phyloP scores from a whole-genome alignment of 2,888 invertebrate genomes.

The Melanophora roralis region DNA sequence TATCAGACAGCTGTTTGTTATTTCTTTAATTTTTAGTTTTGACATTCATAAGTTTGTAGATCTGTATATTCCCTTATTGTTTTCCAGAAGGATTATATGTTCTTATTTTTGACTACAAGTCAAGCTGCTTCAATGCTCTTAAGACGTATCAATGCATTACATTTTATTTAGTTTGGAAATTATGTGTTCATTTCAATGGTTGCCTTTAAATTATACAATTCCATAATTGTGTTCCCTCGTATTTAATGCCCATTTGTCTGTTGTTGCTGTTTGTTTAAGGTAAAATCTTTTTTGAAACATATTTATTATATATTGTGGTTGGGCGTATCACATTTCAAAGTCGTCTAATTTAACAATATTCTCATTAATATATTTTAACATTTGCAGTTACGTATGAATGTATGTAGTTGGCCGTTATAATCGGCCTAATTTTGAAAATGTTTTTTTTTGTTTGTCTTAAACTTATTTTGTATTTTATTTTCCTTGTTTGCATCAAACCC shows the following conservation, averaged over 20 bases:
- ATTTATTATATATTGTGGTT: slow-evolving; percentile 63
- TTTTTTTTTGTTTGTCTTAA: slow-evolving; percentile 26
- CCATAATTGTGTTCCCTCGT: slow-evolving; percentile 27
- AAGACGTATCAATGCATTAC: slow-evolving; percentile 22
- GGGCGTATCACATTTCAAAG: slow-evolving; percentile 76
- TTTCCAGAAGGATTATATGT: slow-evolving; percentile 53
- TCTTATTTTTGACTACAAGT: slow-evolving; percentile 31
- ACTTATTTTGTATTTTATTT: slow-evolving; percentile 1
- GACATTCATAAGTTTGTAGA: background rate
- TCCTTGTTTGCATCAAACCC: background rate
- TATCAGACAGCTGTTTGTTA: slow-evolving; percentile 52
- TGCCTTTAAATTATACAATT: slow-evolving; percentile 40
- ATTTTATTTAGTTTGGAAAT: slow-evolving; percentile 1
- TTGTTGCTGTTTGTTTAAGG: slow-evolving; percentile 17
- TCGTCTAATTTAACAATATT: slow-evolving; percentile 76
- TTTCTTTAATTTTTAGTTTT: slow-evolving; percentile 5
- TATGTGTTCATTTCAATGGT: slow-evolving; percentile 41
- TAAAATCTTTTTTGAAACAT: slow-evolving; percentile 20
- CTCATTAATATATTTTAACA: slow-evolving; percentile 70
- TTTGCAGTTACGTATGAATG: slow-evolving; percentile 29
- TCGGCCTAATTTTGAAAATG: slow-evolving; percentile 59
- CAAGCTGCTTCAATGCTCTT: slow-evolving; percentile 36
- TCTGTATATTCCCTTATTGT: slow-evolving; percentile 31
- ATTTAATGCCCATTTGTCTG: slow-evolving; percentile 25
- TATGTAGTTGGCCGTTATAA: slow-evolving; percentile 54